Evolutionary conservation across 2,113 vertebrate species (phyloP).

Genomic region (Meles meles): DNA sequence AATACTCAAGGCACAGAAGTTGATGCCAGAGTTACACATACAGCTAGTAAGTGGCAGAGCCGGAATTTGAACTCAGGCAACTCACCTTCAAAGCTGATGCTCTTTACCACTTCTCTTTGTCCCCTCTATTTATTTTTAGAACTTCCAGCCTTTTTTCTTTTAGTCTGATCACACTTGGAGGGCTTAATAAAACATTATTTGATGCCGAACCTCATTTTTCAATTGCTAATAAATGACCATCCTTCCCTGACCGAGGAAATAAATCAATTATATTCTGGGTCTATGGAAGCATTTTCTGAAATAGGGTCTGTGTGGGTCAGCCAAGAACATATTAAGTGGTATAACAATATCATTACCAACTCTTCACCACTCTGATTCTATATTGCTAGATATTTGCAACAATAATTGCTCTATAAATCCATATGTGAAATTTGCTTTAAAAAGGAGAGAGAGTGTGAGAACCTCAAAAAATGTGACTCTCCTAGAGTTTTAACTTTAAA

Average conservation of each 20-base stretch:
- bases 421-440: slow-evolving; percentile 35
- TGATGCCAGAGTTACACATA: background rate
- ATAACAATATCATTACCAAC: slow-evolving; percentile 56
- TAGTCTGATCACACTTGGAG: slow-evolving; percentile 45
- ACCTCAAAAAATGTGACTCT: background rate
- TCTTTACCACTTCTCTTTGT: background rate
- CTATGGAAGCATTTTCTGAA: slow-evolving; percentile 66
- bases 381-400: slow-evolving; percentile 52
- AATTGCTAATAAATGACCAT: slow-evolving; percentile 60
- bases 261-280: slow-evolving; percentile 60
- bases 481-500: background rate
- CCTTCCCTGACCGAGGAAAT: slow-evolving; percentile 58
- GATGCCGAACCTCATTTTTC: slow-evolving; percentile 55
- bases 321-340: slow-evolving; percentile 62
- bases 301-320: slow-evolving; percentile 58
- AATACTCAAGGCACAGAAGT: background rate
- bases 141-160: slow-evolving; percentile 17
- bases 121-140: slow-evolving; percentile 31
- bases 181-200: slow-evolving; percentile 54
- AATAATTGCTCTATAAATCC: slow-evolving; percentile 58
- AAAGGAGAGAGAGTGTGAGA: background rate
- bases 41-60: background rate
- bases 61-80: background rate
- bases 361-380: slow-evolving; percentile 43
- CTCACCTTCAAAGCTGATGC: background rate